A percentile compares a stretch with the other conserved stretches of the same genome.
These are phyloP conservation scores for Callipepla californica DNA, from an alignment of 2,113 vertebrate genomes.

Conservation along the genomic window DNA sequence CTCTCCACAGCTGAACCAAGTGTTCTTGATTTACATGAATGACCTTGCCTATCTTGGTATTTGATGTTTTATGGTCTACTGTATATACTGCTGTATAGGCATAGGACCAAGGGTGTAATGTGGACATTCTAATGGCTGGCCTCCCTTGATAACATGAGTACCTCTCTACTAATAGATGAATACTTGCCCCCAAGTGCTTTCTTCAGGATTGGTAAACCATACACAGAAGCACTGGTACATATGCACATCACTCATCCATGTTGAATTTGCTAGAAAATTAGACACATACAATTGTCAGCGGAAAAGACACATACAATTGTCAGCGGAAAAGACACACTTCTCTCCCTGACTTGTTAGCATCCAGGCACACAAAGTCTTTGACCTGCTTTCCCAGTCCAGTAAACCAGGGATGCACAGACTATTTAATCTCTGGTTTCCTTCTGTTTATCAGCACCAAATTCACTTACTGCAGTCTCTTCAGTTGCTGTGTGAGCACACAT, in stretches of 20 bases:
- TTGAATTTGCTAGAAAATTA: not conserved
- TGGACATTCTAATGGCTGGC: too few relatives aligned
- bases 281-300: not conserved
- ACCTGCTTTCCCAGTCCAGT: not conserved
- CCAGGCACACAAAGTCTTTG: not conserved
- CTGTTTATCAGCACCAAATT: not conserved
- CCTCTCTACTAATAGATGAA: too few relatives aligned
- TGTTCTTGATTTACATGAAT: too few relatives aligned
- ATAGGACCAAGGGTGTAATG: too few relatives aligned
- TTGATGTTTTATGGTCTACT: too few relatives aligned
- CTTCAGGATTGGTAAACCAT: too few relatives aligned
- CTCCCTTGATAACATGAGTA: too few relatives aligned
- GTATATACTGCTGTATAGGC: too few relatives aligned
- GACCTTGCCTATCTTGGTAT: too few relatives aligned
- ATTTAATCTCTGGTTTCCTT: not conserved
- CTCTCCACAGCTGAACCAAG: too few relatives aligned
- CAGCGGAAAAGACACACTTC: not conserved
- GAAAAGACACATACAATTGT: rapidly evolving
- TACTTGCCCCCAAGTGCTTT: too few relatives aligned
- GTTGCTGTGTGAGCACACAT: not conserved
- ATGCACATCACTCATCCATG: not conserved
- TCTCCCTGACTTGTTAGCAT: not conserved
- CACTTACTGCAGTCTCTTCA: not conserved
- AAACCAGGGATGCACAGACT: not conserved
- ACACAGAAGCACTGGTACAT: too few relatives aligned